phyloP scores from a whole-genome alignment of 1,140 invertebrate genomes.

The Zaprionus gabonicus region DNA sequence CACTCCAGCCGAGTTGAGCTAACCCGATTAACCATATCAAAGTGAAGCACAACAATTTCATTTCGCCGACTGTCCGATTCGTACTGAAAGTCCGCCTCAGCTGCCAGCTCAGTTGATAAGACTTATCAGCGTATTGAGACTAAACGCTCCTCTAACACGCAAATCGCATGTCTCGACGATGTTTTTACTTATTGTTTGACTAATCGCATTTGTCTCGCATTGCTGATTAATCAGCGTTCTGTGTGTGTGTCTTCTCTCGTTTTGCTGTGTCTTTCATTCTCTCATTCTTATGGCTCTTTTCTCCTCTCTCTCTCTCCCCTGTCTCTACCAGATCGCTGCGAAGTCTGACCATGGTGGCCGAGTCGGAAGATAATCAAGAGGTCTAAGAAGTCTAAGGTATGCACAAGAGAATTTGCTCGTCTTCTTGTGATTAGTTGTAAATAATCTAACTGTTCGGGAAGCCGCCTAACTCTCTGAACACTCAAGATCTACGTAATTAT shows the following conservation, averaged over 20 bases:
- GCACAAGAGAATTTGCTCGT: slow-evolving; percentile 53
- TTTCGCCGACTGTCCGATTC: slow-evolving; percentile 24
- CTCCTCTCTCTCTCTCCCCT: background rate
- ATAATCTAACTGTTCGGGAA: slow-evolving; percentile 68
- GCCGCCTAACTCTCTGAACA: slow-evolving; percentile 32
- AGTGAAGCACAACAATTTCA: slow-evolving; percentile 46
- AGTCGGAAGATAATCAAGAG: slow-evolving; percentile 78
- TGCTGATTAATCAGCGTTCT: slow-evolving; percentile 31
- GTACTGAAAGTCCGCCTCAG: slow-evolving; percentile 41
- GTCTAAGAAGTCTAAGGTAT: slow-evolving; percentile 43
- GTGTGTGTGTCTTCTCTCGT: background rate
- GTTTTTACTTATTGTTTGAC: slow-evolving; percentile 19
- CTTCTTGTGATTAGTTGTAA: slow-evolving; percentile 82
- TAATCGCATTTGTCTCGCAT: slow-evolving; percentile 19
- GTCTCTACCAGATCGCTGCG: slow-evolving; percentile 69
- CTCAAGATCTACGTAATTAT: slow-evolving; percentile 15
- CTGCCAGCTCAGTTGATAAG: slow-evolving; percentile 33
- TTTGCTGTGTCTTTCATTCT: background rate
- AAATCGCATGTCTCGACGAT: slow-evolving; percentile 21
- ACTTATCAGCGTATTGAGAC: slow-evolving; percentile 30
- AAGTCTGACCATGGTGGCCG: slow-evolving; percentile 80
- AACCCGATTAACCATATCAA: slow-evolving; percentile 49
- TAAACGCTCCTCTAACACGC: slow-evolving; percentile 35
- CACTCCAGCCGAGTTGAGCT: slow-evolving; percentile 15
- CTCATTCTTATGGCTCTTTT: slow-evolving; percentile 5